Percentiles rank a stretch among this genome's conserved stretches.
Conservation (phyloP, 2,797 vertebrate genomes). For the Aldrovandia affinis region DNA sequence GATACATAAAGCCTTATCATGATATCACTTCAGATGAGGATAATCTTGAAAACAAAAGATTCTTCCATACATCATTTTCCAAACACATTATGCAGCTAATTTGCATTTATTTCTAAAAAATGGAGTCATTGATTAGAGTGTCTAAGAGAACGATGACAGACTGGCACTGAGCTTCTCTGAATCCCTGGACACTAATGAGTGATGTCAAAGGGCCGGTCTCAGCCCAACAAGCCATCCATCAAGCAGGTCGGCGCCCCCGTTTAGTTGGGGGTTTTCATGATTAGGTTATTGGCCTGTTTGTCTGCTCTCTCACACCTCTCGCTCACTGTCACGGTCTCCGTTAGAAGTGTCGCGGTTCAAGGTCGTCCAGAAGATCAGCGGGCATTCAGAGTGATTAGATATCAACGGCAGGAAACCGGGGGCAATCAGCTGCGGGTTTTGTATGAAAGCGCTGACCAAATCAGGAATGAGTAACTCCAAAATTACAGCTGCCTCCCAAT, state of each 20-base stretch:
- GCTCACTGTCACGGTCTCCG: background rate
- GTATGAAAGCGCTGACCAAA: background rate
- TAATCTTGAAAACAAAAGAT: background rate
- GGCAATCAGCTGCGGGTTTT: background rate
- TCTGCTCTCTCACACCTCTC: background rate
- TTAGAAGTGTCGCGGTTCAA: constrained; percentile 9
- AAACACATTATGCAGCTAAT: background rate
- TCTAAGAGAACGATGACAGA: background rate
- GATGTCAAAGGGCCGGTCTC: background rate
- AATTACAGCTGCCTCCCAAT: background rate
- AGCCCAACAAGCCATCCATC: background rate
- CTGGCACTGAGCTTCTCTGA: background rate
- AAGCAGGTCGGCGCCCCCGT: background rate
- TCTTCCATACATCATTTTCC: background rate
- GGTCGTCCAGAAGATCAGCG: constrained; percentile 11
- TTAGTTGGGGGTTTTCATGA: background rate
- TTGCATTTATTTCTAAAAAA: background rate
- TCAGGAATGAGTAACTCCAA: background rate
- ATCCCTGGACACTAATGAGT: background rate
- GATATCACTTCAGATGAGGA: background rate
- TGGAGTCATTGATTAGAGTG: background rate
- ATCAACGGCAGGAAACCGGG: constrained; percentile 55
- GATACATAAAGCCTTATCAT: background rate
- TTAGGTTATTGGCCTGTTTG: background rate
- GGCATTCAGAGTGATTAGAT: constrained; percentile 74